phyloP scores from a whole-genome alignment of 2,888 invertebrate species.

The Cantharis flavilabris region DNA sequence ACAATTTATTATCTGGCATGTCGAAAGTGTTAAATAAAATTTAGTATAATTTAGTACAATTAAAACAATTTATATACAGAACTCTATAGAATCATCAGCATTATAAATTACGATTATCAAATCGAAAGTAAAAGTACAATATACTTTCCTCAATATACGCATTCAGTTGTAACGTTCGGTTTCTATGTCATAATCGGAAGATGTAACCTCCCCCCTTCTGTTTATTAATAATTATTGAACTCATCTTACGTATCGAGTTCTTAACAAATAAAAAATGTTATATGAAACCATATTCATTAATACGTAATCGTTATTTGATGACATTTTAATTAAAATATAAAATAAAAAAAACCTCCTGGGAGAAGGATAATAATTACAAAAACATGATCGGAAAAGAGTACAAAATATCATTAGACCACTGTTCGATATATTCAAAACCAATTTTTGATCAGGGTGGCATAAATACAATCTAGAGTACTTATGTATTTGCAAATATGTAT shows the following conservation, averaged over 20 bases:
- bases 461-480: too few species aligned
- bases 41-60: background rate
- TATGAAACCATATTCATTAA: background rate
- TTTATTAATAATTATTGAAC: background rate
- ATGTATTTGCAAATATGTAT: too few species aligned
- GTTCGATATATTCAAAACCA: too few species aligned
- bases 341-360: background rate
- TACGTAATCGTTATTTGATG: too few species aligned
- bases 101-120: background rate
- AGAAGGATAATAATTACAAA: background rate
- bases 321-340: background rate
- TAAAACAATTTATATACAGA: background rate
- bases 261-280: background rate
- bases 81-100: background rate
- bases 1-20: background rate
- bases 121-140: background rate
- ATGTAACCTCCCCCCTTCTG: background rate
- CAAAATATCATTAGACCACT: background rate
- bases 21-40: background rate
- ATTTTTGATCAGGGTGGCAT: too few species aligned
- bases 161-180: background rate
- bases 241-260: background rate
- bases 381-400: background rate
- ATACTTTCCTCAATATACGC: background rate
- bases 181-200: background rate